Evolutionary conservation across 2,113 vertebrate species (phyloP).

Genomic region (Xyrauchen texanus): DNA sequence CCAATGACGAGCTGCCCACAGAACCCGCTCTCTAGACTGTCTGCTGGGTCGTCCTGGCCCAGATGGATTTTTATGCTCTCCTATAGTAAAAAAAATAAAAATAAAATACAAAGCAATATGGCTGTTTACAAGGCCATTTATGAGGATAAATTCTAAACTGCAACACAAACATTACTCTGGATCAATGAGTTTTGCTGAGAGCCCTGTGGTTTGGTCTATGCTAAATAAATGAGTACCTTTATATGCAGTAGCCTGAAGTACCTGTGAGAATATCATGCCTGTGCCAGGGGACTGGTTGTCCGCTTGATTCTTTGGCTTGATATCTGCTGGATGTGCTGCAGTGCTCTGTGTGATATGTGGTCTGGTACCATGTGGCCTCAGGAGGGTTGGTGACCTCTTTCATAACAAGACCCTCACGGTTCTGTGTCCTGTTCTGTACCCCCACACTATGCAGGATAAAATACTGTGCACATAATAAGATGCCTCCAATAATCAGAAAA

Average conservation of each 20-base stretch:
- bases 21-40: slow-evolving; percentile 41
- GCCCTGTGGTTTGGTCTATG: neutral
- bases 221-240: neutral
- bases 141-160: too few species aligned
- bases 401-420: slow-evolving; percentile 45
- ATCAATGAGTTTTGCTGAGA: neutral
- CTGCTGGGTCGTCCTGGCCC: slow-evolving; percentile 20
- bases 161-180: neutral
- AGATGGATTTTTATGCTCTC: slow-evolving; percentile 36
- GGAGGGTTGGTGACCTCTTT: slow-evolving; percentile 57
- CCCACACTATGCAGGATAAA: slow-evolving; percentile 32
- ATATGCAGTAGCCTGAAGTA: neutral
- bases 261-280: slow-evolving; percentile 67
- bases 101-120: neutral
- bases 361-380: slow-evolving; percentile 23
- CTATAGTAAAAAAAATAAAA: slow-evolving; percentile 38
- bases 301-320: neutral
- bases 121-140: neutral
- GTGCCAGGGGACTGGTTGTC: slow-evolving; percentile 56
- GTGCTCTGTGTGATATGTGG: slow-evolving; percentile 48
- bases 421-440: slow-evolving; percentile 44
- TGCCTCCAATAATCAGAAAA: too few species aligned
- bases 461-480: slow-evolving; percentile 33
- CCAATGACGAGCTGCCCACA: slow-evolving; percentile 44
- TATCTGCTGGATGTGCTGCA: fast-evolving